Conservation (phyloP, 2,113 vertebrate species). For the Entelurus aequoreus region DNA sequence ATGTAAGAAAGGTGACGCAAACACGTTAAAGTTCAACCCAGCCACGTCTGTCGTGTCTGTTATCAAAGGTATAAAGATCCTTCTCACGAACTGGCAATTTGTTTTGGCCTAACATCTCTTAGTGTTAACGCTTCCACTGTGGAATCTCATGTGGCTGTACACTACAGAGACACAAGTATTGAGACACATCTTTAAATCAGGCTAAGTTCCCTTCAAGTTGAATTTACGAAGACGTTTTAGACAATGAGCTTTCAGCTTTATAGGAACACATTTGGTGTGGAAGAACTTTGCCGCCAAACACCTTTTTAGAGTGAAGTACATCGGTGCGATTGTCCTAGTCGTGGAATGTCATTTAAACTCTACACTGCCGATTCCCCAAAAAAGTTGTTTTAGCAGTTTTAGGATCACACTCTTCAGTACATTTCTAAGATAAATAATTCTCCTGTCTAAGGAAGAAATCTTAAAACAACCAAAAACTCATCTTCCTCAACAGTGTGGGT, state of each 20-base stretch:
- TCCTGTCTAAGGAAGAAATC: too few relatives aligned
- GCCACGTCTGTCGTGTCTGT: slow-evolving; percentile 93
- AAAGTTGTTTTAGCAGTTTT: too few relatives aligned
- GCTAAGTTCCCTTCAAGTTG: neutral
- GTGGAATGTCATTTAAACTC: too few relatives aligned
- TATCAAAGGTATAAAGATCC: slow-evolving; percentile 90
- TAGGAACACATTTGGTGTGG: neutral
- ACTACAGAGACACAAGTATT: neutral
- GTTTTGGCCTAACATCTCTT: slow-evolving; percentile 80
- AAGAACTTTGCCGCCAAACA: too few relatives aligned
- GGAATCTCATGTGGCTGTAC: neutral
- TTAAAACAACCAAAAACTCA: too few relatives aligned
- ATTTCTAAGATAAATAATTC: too few relatives aligned
- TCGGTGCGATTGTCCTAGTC: too few relatives aligned
- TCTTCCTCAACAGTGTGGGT: neutral
- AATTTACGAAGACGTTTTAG: neutral
- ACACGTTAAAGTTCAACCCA: slow-evolving; percentile 94
- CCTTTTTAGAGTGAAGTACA: too few relatives aligned
- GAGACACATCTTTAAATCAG: neutral
- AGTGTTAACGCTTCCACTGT: neutral
- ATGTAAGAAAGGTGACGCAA: slow-evolving; percentile 94
- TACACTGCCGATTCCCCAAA: too few relatives aligned
- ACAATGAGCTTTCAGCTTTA: neutral
- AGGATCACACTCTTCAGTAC: too few relatives aligned
- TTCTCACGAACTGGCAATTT: slow-evolving; percentile 97